Evolutionary conservation across 2,888 invertebrate genomes (phyloP).

Genomic region (Sarcophaga variegata): DNA sequence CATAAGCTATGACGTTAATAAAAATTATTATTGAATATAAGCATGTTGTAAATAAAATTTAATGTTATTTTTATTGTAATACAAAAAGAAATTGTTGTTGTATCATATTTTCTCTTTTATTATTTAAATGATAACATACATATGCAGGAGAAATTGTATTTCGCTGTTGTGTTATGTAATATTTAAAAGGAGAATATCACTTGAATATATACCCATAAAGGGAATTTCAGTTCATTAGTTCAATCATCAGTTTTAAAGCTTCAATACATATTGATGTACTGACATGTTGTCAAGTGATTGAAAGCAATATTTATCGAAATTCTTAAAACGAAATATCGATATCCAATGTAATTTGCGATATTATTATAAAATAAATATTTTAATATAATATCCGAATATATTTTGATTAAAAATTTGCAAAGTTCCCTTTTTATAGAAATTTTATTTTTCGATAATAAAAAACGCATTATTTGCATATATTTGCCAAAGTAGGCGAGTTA

Average conservation of each 20-base stretch:
- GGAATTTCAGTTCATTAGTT: slow-evolving; percentile 21
- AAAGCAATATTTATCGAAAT: background rate
- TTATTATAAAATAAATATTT: too few relatives aligned
- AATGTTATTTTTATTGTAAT: background rate
- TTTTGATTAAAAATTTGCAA: background rate
- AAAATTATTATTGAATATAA: background rate
- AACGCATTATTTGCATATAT: background rate
- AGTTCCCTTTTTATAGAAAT: background rate
- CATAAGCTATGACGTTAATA: slow-evolving; percentile 9
- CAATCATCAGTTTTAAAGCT: slow-evolving; percentile 11
- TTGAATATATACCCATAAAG: slow-evolving; percentile 18
- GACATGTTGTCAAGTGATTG: background rate
- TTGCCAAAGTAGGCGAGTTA: too few relatives aligned
- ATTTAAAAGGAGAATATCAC: background rate
- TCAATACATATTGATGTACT: background rate
- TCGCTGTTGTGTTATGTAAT: background rate
- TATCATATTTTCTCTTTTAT: too few relatives aligned
- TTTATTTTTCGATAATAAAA: background rate
- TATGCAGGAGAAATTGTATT: background rate
- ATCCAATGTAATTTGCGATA: too few relatives aligned
- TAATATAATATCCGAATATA: background rate
- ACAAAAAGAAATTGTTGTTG: background rate
- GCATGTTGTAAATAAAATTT: too few relatives aligned
- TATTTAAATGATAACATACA: too few relatives aligned
- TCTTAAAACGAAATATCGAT: too few relatives aligned